Evolutionary conservation across 1,140 invertebrate genomes (phyloP).

Genomic region (Tetranychus cinnabarinus): DNA sequence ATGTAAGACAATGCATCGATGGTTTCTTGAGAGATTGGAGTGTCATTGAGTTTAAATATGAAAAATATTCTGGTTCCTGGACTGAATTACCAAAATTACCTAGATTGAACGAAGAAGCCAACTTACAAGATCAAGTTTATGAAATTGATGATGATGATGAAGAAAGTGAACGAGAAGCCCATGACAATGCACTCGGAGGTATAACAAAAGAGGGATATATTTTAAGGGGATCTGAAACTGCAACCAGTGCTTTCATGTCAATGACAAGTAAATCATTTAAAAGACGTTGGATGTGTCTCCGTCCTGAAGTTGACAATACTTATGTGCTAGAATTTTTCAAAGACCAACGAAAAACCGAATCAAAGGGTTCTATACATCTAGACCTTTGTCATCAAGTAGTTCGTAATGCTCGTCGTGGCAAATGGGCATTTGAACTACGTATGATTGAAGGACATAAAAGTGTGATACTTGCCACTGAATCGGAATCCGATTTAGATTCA

Average conservation of each 20-base stretch:
- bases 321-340: conserved; percentile 75
- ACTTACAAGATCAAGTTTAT: conserved; percentile 41
- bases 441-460: conserved; percentile 58
- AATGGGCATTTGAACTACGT: conserved; percentile 60
- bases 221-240: conserved; percentile 55
- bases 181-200: conserved; percentile 23
- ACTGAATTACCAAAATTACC: conserved; percentile 53
- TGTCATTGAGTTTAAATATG: conserved; percentile 66
- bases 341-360: conserved; percentile 68
- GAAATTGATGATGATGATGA: conserved; percentile 38
- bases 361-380: conserved; percentile 72
- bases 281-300: conserved; percentile 58
- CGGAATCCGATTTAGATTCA: conserved; percentile 54
- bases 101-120: neutral
- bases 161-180: conserved; percentile 6
- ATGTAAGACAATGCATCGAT: conserved; percentile 61
- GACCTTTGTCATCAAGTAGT: conserved; percentile 71
- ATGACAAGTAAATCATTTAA: conserved; percentile 44
- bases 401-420: conserved; percentile 57
- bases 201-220: conserved; percentile 70
- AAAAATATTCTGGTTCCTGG: conserved; percentile 53
- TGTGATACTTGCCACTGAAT: conserved; percentile 61
- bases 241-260: conserved; percentile 24
- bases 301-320: conserved; percentile 66
- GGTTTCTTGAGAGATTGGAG: conserved; percentile 67